Base-by-base conservation (phyloP, 2,888 invertebrate species). In the Rhaphigaster nebulosa region DNA sequence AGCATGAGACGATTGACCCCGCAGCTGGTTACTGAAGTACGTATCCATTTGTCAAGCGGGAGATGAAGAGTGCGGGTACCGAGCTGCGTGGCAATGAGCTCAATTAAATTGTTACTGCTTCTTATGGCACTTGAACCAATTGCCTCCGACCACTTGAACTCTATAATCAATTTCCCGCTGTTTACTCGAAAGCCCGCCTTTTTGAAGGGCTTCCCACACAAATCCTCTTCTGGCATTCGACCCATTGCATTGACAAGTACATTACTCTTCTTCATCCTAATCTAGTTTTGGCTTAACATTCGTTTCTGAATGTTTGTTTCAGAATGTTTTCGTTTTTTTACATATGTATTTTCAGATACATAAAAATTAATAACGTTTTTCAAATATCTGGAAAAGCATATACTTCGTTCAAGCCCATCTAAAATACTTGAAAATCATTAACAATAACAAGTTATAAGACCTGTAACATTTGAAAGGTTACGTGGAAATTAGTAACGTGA, bases 21-120 rank as follows among this genome's bases (percentile, higher is more conserved):
- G 65, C 29, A 65, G 29, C 29, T 65, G 65, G 29, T 1, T 0
- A 15, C 65, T 29, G 29, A 65, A 29, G 65, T 29, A n/a, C 18
- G 5, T 56, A 13, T 65, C 29, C 29, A 65, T 18, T 29, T 65
- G 29, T 15, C 65, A n/a, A n/a, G n/a, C n/a, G n/a, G n/a, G n/a
- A n/a, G n/a, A 60, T 1, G n/a, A 8, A 8, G 60, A 65, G 29
- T 29, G 29, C 65, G 29, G 29, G 65, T 29, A 29, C 15, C 65
- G 15, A 15, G 65, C 60, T 10, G 65, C 65, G 29, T 80, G 76
- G 80, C 23, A 80, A 80, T 80, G 41, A 41, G 80, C 80, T 80
- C 80, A 80, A 80, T 80, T 80, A 80, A 80, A 41, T 41, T 80
- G 80, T 80, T 80, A 80, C 80, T 80, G 23, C 41, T 26, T 41